Conservation (phyloP, 2,113 vertebrate genomes). For the Ancistrus triradiatus region DNA sequence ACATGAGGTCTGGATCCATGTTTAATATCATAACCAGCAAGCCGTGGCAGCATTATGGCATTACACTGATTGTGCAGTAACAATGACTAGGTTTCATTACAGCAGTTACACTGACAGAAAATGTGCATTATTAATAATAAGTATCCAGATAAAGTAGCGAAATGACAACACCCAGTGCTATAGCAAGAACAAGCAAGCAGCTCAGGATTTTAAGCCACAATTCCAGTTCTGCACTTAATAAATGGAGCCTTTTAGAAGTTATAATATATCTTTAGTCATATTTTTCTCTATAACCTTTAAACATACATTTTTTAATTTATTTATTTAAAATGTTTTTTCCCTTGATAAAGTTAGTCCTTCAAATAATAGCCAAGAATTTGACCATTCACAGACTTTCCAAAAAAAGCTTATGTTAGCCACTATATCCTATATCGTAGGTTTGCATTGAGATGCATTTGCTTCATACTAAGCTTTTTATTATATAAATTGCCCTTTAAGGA, state of each 20-base stretch:
- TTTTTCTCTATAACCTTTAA: conserved; percentile 87
- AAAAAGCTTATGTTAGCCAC: conserved; percentile 63
- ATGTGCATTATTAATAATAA: conserved; percentile 94
- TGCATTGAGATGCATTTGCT: conserved; percentile 64
- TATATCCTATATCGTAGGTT: conserved; percentile 53
- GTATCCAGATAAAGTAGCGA: conserved; percentile 67
- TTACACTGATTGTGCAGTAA: conserved; percentile 91
- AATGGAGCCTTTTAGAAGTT: conserved; percentile 79
- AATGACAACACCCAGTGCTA: conserved; percentile 85
- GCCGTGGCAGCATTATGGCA: conserved; percentile 58
- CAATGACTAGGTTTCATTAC: conserved; percentile 82
- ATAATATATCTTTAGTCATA: conserved; percentile 90
- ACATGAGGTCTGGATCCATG: conserved; percentile 73
- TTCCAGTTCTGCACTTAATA: conserved; percentile 73
- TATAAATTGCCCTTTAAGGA: conserved; percentile 54
- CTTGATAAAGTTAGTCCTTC: conserved; percentile 81
- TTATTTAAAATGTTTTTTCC: conserved; percentile 80
- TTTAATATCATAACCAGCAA: conserved; percentile 73
- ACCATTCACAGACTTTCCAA: conserved; percentile 56
- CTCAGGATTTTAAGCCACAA: conserved; percentile 71
- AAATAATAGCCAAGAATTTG: conserved; percentile 67
- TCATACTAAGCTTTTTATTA: conserved; percentile 64
- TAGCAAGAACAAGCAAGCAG: conserved; percentile 85
- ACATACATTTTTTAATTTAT: conserved; percentile 80
- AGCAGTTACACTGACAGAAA: conserved; percentile 88